Evolutionary conservation across 2,888 invertebrate genomes (phyloP).

Genomic region (Mycalesis mineus): DNA sequence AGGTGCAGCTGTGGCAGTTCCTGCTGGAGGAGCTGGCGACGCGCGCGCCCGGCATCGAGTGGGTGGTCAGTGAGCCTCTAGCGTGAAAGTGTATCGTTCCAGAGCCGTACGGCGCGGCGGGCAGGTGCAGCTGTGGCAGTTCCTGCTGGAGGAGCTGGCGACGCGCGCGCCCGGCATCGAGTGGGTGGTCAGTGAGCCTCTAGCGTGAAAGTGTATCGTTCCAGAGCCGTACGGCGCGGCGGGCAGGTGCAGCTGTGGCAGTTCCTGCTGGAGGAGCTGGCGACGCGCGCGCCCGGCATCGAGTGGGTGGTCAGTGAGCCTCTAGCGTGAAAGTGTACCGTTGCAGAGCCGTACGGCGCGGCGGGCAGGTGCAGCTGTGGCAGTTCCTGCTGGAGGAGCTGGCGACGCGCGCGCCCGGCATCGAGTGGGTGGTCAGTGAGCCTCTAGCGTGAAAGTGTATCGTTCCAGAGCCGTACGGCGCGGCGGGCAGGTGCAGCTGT

Average conservation of each 20-base stretch:
- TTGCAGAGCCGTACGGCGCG: slow-evolving; percentile 49
- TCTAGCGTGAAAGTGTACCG: background rate
- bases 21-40: slow-evolving; percentile 96
- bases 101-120: slow-evolving; percentile 66
- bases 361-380: slow-evolving; percentile 97
- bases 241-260: slow-evolving; percentile 99
- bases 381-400: slow-evolving; percentile 98
- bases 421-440: slow-evolving; percentile 88
- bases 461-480: slow-evolving; percentile 44
- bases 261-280: slow-evolving; percentile 96
- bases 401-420: slow-evolving; percentile 93
- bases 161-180: slow-evolving; percentile 95
- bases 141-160: slow-evolving; percentile 95
- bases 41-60: slow-evolving; percentile 94
- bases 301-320: slow-evolving; percentile 86
- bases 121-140: slow-evolving; percentile 99
- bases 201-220: background rate
- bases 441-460: background rate
- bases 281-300: slow-evolving; percentile 94
- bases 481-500: slow-evolving; percentile 95
- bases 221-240: slow-evolving; percentile 55
- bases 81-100: too few relatives aligned
- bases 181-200: slow-evolving; percentile 83
- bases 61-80: slow-evolving; percentile 80
- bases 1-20: slow-evolving; percentile 99